Percentiles rank a stretch among this genome's conserved stretches.
Evolutionary conservation across 2,888 invertebrate species (phyloP).

Genomic region (Pollenia angustigena): DNA sequence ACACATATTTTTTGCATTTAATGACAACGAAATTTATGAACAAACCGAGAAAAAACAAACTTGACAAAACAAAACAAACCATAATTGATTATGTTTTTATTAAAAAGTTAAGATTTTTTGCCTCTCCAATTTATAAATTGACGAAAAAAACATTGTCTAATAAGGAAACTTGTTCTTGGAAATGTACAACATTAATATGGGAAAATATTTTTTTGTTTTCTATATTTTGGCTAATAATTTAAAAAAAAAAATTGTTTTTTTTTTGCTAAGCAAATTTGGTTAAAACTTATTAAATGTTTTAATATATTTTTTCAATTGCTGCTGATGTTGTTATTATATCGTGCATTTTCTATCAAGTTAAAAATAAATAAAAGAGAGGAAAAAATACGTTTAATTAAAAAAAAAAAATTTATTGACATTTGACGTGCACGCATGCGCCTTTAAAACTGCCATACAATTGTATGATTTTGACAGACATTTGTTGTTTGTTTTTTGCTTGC

Average conservation of each 20-base stretch:
- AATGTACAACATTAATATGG: constrained; percentile 62
- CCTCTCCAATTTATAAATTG: constrained; percentile 59
- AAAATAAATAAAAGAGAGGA: neutral
- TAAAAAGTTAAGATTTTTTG: constrained; percentile 38
- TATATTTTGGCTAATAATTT: constrained; percentile 68
- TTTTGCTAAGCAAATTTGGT: constrained; percentile 59
- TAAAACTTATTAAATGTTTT: constrained; percentile 60
- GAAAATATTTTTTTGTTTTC: constrained; percentile 54
- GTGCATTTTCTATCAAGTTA: constrained; percentile 1
- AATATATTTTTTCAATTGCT: constrained; percentile 24
- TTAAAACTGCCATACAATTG: constrained; percentile 67
- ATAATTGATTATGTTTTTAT: constrained; percentile 68
- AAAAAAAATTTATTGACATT: constrained; percentile 70
- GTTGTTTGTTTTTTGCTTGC: constrained; percentile 24
- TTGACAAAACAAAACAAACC: constrained; percentile 26
- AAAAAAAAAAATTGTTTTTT: constrained; percentile 52
- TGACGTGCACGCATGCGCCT: constrained; percentile 73
- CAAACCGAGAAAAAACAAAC: constrained; percentile 17
- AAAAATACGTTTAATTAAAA: constrained; percentile 60
- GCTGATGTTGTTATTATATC: constrained; percentile 2
- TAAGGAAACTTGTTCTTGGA: constrained; percentile 69
- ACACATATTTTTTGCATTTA: constrained; percentile 61
- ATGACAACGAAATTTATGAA: constrained; percentile 42
- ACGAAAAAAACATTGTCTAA: constrained; percentile 67
- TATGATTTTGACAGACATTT: constrained; percentile 64